Conservation (phyloP, 2,113 vertebrate genomes). For the Colinus virginianus region DNA sequence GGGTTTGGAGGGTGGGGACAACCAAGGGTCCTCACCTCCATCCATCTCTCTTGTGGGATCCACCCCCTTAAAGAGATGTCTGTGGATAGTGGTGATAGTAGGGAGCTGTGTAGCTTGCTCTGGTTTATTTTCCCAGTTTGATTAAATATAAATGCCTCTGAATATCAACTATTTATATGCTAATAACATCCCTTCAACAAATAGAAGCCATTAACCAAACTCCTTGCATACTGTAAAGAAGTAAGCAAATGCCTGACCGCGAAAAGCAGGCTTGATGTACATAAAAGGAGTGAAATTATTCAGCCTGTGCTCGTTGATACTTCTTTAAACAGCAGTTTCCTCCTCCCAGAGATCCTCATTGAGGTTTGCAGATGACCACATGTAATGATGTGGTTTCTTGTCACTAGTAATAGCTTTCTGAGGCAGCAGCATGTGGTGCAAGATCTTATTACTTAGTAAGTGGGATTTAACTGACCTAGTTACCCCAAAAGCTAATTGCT, state of each 20-base stretch:
- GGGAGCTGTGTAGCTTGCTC: background rate
- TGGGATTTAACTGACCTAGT: background rate
- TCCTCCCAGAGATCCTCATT: slow-evolving; percentile 6
- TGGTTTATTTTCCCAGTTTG: background rate
- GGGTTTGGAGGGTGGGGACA: background rate
- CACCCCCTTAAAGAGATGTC: background rate
- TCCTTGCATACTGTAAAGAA: background rate
- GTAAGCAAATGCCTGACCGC: background rate
- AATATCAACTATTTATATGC: background rate
- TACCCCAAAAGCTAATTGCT: slow-evolving; percentile 5
- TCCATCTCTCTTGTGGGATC: background rate
- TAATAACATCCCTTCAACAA: background rate
- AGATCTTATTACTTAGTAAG: background rate
- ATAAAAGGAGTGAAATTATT: background rate
- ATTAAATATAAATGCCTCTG: background rate
- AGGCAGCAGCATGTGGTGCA: background rate
- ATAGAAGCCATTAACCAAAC: background rate
- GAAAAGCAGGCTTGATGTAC: background rate
- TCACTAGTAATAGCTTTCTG: slow-evolving; percentile 9
- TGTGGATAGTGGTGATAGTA: background rate
- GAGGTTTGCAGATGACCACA: slow-evolving; percentile 58
- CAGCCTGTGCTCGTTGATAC: background rate
- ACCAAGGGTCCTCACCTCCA: background rate
- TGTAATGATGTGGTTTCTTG: slow-evolving; percentile 59
- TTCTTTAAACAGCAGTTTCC: slow-evolving; percentile 8